Conservation (phyloP, 2,797 vertebrate species). For the Pantherophis alleghaniensis region DNA sequence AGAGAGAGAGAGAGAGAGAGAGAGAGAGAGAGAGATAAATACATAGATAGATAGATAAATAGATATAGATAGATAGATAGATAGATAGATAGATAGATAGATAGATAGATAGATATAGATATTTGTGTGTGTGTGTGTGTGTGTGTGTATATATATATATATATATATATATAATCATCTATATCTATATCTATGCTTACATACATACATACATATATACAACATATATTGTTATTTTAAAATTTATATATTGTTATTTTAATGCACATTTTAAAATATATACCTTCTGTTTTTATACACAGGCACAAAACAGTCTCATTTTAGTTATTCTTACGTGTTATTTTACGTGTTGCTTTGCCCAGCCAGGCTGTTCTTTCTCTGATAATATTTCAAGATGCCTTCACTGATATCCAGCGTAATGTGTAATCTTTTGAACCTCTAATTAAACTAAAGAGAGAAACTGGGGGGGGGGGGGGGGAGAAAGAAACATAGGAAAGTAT, state of each 20-base stretch:
- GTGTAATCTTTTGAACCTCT: background rate
- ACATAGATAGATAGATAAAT: too few species aligned
- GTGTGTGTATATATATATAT: too few species aligned
- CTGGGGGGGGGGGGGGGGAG: background rate
- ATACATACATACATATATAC: too few species aligned
- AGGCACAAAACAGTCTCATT: background rate
- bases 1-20: too few species aligned
- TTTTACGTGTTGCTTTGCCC: background rate
- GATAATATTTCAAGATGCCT: background rate
- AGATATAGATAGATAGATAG: too few species aligned
- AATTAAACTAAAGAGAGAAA: background rate
- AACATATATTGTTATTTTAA: background rate
- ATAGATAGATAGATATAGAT: too few species aligned
- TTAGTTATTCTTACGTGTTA: background rate
- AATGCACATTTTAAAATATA: background rate
- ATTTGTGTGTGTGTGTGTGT: too few species aligned
- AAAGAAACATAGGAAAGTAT: conserved; percentile 66
- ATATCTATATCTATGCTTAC: background rate
- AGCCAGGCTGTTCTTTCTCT: background rate
- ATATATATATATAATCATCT: too few species aligned
- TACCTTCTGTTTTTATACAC: conserved; percentile 45
- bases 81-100: too few species aligned
- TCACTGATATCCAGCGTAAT: background rate
- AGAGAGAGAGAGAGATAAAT: too few species aligned
- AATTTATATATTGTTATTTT: background rate